These are phyloP conservation scores for Temnothorax unifasciatus DNA, from an alignment of 2,888 invertebrate genomes.

Conservation along the genomic window DNA sequence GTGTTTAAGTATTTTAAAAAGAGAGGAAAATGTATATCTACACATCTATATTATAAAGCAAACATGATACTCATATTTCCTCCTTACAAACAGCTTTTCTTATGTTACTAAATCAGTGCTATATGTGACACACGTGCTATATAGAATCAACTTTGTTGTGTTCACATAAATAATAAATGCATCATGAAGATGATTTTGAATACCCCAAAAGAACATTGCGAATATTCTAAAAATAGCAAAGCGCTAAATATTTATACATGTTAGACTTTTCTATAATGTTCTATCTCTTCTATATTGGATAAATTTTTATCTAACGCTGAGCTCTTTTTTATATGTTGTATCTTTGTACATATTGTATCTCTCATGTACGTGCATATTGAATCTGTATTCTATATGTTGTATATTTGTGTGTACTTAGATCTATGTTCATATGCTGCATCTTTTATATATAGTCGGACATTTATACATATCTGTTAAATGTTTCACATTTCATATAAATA, in stretches of 20 bases:
- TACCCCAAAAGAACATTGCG: conserved; percentile 54
- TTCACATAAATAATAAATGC: conserved; percentile 70
- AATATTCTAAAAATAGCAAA: conserved; percentile 1
- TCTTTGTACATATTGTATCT: conserved; percentile 2
- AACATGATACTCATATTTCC: conserved; percentile 52
- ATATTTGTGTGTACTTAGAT: neutral
- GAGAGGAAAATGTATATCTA: conserved; percentile 2
- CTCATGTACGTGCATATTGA: neutral
- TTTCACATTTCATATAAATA: neutral
- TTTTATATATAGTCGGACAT: conserved; percentile 7
- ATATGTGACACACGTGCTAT: conserved; percentile 32
- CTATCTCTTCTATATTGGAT: neutral
- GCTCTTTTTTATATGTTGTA: neutral
- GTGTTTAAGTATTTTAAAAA: neutral
- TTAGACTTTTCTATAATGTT: conserved; percentile 8
- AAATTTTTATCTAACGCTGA: neutral
- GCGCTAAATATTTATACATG: neutral
- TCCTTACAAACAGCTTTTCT: conserved; percentile 50
- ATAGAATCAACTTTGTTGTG: conserved; percentile 56
- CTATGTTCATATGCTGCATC: neutral
- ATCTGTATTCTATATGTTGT: neutral
- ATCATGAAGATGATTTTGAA: conserved; percentile 56
- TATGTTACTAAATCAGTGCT: conserved; percentile 50
- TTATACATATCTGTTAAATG: neutral
- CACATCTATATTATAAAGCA: conserved; percentile 67